Conservation (phyloP, 1,140 invertebrate species). For the Neuroterus valhalla region DNA sequence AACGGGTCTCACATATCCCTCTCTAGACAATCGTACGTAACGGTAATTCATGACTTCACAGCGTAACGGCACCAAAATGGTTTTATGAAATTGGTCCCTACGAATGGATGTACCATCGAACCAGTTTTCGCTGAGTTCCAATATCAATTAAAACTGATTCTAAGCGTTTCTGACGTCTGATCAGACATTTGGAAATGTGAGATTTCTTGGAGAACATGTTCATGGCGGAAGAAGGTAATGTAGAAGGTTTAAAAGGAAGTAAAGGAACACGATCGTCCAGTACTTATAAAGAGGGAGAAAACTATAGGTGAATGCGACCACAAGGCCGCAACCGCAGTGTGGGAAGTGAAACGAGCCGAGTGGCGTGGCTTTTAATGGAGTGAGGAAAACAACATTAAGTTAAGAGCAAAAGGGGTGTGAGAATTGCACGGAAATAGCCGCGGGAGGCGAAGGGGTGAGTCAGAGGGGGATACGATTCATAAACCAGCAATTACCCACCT, state of each 20-base stretch:
- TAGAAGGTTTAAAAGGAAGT: constrained; percentile 51
- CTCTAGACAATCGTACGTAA: too few species aligned
- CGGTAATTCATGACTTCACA: too few species aligned
- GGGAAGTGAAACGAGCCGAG: constrained; percentile 73
- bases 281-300: constrained; percentile 57
- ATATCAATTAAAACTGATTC: too few species aligned
- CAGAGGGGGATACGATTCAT: constrained; percentile 70
- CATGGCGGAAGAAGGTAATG: background rate
- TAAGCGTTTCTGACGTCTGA: too few species aligned
- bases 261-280: constrained; percentile 61
- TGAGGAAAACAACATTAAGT: constrained; percentile 72
- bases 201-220: background rate
- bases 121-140: too few species aligned
- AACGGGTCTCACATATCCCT: too few species aligned
- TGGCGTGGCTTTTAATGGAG: constrained; percentile 73
- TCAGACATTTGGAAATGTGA: background rate
- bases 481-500: constrained; percentile 71
- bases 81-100: too few species aligned
- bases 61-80: too few species aligned
- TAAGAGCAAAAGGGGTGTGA: constrained; percentile 65
- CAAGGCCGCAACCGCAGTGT: constrained; percentile 68
- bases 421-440: constrained; percentile 67
- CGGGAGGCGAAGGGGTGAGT: constrained; percentile 34
- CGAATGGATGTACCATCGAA: too few species aligned
- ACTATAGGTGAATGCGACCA: constrained; percentile 53